Evolutionary conservation across 2,113 vertebrate species (phyloP).

Genomic region (Melanerpes aurifrons): DNA sequence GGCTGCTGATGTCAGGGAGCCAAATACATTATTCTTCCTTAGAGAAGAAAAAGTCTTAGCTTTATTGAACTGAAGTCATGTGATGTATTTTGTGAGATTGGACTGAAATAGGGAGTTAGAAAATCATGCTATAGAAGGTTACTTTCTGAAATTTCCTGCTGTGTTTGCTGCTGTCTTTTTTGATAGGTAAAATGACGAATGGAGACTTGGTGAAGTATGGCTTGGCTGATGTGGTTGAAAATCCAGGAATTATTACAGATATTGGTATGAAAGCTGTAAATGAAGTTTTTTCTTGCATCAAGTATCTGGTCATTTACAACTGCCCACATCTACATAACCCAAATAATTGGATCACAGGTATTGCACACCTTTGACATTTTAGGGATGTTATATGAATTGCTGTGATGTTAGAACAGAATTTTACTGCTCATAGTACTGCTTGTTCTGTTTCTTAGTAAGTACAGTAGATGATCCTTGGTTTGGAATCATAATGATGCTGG

Average conservation of each 20-base stretch:
- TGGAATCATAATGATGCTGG: not conserved
- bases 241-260: constrained; percentile 98
- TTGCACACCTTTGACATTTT: constrained; percentile 37
- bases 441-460: not conserved
- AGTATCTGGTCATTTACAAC: constrained; percentile 97
- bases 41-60: not conserved
- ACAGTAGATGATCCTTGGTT: not conserved
- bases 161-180: constrained; percentile 1
- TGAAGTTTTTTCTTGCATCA: constrained; percentile 97
- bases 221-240: constrained; percentile 96
- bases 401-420: constrained; percentile 5
- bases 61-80: not conserved
- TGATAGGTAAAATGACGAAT: constrained; percentile 94
- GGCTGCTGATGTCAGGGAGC: not conserved
- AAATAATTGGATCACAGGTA: constrained; percentile 93
- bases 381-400: not conserved
- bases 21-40: not conserved
- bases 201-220: constrained; percentile 96
- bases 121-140: not conserved
- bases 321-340: constrained; percentile 98
- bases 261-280: constrained; percentile 98
- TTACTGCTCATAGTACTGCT: constrained; percentile 1
- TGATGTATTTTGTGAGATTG: not conserved
- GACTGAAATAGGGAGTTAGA: not conserved
- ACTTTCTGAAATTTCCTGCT: not conserved